These are phyloP conservation scores for Boloria selene DNA, from an alignment of 2,888 invertebrate species.

Conservation along the genomic window DNA sequence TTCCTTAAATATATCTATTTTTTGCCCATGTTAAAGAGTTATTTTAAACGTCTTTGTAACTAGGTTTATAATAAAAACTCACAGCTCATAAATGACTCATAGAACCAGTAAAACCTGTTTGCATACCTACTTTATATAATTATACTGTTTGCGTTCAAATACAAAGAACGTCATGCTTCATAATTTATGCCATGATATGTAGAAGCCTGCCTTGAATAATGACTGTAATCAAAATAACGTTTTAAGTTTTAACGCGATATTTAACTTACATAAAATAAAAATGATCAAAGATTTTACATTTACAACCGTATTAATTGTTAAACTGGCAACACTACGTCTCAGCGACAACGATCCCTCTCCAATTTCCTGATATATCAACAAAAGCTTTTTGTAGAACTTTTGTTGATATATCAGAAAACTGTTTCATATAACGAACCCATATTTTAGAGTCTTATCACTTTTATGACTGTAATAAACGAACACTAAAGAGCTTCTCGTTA, in stretches of 20 bases:
- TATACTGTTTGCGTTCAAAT: neutral
- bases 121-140: constrained; percentile 31
- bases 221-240: too few relatives aligned
- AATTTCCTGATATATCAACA: constrained; percentile 45
- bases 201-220: neutral
- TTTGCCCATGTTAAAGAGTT: neutral
- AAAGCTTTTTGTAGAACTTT: constrained; percentile 47
- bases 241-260: too few relatives aligned
- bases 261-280: too few relatives aligned
- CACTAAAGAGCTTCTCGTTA: constrained; percentile 8
- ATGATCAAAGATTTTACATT: too few relatives aligned
- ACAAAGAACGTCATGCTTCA: neutral
- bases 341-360: constrained; percentile 38
- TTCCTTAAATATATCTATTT: constrained; percentile 12
- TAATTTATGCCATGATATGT: neutral
- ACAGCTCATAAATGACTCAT: constrained; percentile 38
- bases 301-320: neutral
- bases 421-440: constrained; percentile 16
- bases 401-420: too few relatives aligned
- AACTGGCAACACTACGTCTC: constrained; percentile 47
- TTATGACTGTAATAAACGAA: constrained; percentile 25
- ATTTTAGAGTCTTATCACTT: constrained; percentile 23
- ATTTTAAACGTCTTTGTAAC: neutral
- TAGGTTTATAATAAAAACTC: constrained; percentile 20
- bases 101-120: constrained; percentile 43